A percentile compares a stretch with the other conserved stretches of the same genome.
phyloP scores from a whole-genome alignment of 2,888 invertebrate species.

The Podotricha telesiphe region DNA sequence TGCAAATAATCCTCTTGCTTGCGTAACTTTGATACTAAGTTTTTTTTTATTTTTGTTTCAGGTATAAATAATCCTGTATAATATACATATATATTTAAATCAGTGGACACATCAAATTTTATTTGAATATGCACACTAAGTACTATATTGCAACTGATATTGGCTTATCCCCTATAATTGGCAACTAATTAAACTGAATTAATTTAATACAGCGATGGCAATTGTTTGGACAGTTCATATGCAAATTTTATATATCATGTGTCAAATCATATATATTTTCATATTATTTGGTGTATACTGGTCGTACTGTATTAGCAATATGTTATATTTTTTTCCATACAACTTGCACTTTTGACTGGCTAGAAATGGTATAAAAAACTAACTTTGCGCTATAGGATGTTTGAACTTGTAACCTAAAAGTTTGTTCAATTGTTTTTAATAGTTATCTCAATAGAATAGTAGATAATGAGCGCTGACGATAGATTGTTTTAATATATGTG shows the following conservation, averaged over 20 bases:
- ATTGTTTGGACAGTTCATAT: neutral
- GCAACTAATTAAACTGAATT: conserved; percentile 15
- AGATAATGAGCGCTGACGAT: too few relatives aligned
- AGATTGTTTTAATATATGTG: too few relatives aligned
- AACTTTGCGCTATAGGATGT: too few relatives aligned
- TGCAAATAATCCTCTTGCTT: too few relatives aligned
- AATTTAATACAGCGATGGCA: neutral
- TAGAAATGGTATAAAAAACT: too few relatives aligned
- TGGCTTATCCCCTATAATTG: conserved; percentile 13
- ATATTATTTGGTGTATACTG: neutral
- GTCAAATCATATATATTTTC: neutral
- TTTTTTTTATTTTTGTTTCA: conserved; percentile 3
- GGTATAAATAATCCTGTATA: neutral
- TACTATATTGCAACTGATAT: conserved; percentile 14
- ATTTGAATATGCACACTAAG: conserved; percentile 12
- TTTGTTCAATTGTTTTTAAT: too few relatives aligned
- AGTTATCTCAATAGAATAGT: too few relatives aligned
- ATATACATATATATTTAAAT: conserved; percentile 3
- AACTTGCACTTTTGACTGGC: too few relatives aligned
- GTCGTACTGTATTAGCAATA: too few relatives aligned
- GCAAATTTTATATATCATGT: neutral
- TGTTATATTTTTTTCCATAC: too few relatives aligned
- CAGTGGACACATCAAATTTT: conserved; percentile 1
- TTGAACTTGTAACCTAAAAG: too few relatives aligned
- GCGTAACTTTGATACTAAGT: neutral